A percentile compares a stretch with the other conserved stretches of the same genome.
These are phyloP conservation scores for Drosophila limbata DNA, from an alignment of 2,888 invertebrate species.

Conservation along the genomic window DNA sequence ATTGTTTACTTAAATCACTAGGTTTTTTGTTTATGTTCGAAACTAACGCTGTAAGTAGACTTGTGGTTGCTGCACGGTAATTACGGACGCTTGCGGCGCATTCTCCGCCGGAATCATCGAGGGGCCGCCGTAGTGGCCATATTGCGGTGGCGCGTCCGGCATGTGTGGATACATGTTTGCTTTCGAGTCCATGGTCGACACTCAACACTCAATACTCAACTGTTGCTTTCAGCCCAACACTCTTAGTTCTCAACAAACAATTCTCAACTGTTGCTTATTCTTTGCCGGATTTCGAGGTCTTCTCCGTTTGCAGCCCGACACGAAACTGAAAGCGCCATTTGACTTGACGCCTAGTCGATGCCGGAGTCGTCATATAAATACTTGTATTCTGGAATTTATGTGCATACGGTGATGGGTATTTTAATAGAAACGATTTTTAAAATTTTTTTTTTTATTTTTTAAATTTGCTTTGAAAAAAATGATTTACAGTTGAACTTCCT, in stretches of 20 bases:
- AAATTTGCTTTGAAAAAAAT: no score
- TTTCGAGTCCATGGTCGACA: conserved; percentile 40
- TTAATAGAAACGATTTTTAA: no score
- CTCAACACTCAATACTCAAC: background rate
- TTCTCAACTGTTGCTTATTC: conserved; percentile 6
- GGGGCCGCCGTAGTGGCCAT: conserved; percentile 39
- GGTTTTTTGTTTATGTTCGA: background rate
- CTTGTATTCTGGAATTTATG: no score
- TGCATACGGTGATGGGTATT: no score
- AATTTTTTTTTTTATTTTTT: no score
- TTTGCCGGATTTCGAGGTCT: conserved; percentile 21
- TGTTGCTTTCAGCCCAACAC: conserved; percentile 2
- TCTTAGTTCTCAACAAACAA: no score
- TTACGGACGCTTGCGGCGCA: conserved; percentile 13
- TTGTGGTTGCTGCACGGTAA: conserved; percentile 45
- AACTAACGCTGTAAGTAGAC: conserved; percentile 47
- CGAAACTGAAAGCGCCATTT: conserved; percentile 31
- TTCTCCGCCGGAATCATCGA: conserved; percentile 41
- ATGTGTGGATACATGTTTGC: conserved; percentile 43
- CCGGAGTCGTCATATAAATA: background rate
- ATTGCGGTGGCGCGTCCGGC: conserved; percentile 41
- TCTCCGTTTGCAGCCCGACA: conserved; percentile 24
- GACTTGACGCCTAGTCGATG: background rate
- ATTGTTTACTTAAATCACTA: background rate
- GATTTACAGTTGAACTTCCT: no score